Evolutionary conservation across 2,113 vertebrate species (phyloP).

Genomic region (Cyanoderma ruficeps): DNA sequence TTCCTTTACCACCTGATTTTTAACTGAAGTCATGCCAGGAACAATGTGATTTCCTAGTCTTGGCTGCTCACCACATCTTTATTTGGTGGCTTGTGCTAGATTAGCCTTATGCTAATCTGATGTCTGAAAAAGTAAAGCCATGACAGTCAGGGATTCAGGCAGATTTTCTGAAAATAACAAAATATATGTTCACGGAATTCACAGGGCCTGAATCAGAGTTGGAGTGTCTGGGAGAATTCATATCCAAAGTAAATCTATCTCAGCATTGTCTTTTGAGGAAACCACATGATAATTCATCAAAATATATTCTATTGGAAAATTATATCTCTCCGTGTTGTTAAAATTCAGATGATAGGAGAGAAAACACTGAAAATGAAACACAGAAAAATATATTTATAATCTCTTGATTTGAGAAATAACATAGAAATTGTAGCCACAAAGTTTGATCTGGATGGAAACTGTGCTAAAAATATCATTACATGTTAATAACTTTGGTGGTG

Average conservation of each 20-base stretch:
- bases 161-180: not conserved
- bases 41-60: not conserved
- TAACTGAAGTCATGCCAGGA: not conserved
- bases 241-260: not conserved
- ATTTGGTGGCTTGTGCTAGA: not conserved
- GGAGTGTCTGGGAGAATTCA: not conserved
- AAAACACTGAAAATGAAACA: not conserved
- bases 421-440: not conserved
- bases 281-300: not conserved
- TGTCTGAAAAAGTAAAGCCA: not conserved
- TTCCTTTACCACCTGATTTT: not conserved
- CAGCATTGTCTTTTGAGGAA: not conserved
- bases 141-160: not conserved
- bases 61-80: not conserved
- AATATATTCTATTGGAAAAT: not conserved
- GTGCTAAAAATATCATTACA: not conserved
- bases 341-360: not conserved
- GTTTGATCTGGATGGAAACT: not conserved
- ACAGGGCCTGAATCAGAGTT: not conserved
- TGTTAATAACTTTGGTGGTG: not conserved
- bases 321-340: not conserved
- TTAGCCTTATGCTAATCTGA: not conserved
- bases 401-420: not conserved
- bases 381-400: not conserved
- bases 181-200: not conserved